Percentiles rank a stretch among this genome's conserved stretches.
Conservation (phyloP, 2,888 invertebrate species). For the Calameuta idolon region DNA sequence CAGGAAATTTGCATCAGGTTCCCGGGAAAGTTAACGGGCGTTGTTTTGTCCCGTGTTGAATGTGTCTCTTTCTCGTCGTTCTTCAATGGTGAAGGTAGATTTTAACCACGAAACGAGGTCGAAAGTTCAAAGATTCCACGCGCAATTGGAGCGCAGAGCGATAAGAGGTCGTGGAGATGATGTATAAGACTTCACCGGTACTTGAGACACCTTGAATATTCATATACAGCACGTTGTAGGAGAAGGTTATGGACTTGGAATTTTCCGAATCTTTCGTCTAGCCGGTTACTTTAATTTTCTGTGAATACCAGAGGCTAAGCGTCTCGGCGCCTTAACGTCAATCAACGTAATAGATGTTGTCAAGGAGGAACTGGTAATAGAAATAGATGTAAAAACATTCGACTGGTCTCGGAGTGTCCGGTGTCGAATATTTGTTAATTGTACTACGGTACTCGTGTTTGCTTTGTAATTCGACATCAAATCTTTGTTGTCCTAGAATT, state of each 20-base stretch:
- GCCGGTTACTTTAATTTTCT: not conserved
- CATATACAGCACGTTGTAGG: not conserved
- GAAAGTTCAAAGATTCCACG: constrained; percentile 32
- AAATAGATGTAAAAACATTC: not conserved
- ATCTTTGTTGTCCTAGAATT: not conserved
- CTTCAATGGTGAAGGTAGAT: constrained; percentile 12
- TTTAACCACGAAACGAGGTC: constrained; percentile 28
- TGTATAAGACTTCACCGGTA: not conserved
- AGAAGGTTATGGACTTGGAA: not conserved
- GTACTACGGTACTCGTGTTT: not conserved
- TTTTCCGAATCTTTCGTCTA: not conserved
- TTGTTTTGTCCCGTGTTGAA: constrained; percentile 15
- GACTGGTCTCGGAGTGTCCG: not conserved
- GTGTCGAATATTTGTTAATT: not conserved
- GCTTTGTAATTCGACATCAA: not conserved
- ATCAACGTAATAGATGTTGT: not conserved
- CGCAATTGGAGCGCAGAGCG: constrained; percentile 6
- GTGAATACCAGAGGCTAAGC: not conserved
- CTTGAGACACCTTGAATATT: not conserved
- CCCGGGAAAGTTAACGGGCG: constrained; percentile 20
- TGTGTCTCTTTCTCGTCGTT: not conserved
- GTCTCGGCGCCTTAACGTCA: not conserved
- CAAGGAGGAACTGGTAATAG: not conserved
- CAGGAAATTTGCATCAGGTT: constrained; percentile 3
- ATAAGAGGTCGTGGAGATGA: not conserved